phyloP scores from a whole-genome alignment of 2,113 vertebrate genomes.

The Anhinga rufa region DNA sequence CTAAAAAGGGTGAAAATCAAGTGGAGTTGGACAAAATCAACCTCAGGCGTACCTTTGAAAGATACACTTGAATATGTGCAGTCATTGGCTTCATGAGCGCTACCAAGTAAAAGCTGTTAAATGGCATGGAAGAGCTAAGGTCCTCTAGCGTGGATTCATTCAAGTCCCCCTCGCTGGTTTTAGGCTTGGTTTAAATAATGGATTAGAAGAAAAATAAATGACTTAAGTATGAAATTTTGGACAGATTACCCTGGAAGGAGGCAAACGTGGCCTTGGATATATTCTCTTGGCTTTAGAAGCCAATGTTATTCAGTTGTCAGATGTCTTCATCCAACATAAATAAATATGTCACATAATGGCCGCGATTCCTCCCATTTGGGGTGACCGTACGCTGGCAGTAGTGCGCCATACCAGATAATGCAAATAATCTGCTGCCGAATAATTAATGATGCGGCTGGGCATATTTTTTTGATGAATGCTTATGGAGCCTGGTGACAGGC shows the following conservation, averaged over 20 bases:
- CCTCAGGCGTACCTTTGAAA: not conserved
- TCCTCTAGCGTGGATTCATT: not conserved
- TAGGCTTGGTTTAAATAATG: not conserved
- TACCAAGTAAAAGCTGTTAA: not conserved
- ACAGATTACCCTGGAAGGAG: not conserved
- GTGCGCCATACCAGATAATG: conserved; percentile 54
- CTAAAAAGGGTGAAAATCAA: not conserved
- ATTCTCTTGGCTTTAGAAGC: not conserved
- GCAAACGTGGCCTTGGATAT: not conserved
- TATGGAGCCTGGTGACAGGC: conserved; percentile 74
- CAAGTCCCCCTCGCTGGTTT: not conserved
- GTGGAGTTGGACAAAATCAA: not conserved
- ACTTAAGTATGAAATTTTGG: not conserved
- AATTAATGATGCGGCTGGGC: conserved; percentile 67
- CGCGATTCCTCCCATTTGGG: not conserved
- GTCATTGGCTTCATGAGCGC: not conserved
- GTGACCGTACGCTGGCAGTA: not conserved
- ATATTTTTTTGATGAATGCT: conserved; percentile 82
- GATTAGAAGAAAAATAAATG: not conserved
- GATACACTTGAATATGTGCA: not conserved
- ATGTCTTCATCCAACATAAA: conserved; percentile 29
- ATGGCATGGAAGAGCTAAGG: not conserved
- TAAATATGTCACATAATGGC: not conserved
- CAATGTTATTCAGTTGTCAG: conserved; percentile 11
- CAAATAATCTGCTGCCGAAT: conserved; percentile 61